Conservation (phyloP, 2,888 invertebrate genomes). For the Hypena proboscidalis region DNA sequence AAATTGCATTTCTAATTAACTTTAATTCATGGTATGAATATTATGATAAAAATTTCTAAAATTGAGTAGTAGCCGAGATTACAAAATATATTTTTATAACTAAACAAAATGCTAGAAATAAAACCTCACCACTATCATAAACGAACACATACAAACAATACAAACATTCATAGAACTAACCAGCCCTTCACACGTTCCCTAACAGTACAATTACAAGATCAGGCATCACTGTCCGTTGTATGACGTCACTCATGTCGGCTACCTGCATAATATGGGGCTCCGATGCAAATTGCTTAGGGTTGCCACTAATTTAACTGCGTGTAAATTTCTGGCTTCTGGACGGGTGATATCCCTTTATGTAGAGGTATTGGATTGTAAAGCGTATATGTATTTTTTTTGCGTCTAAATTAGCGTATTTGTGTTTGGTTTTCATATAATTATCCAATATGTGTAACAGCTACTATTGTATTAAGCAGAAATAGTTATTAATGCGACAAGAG, state of each 20-base stretch:
- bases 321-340: constrained; percentile 44
- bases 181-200: background rate
- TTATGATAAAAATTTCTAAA: no score
- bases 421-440: no score
- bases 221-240: background rate
- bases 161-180: background rate
- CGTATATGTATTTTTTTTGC: constrained; percentile 10
- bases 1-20: no score
- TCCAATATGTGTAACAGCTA: no score
- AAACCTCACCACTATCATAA: no score
- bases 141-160: background rate
- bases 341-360: constrained; percentile 19
- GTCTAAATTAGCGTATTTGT: constrained; percentile 5
- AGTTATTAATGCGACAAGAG: no score
- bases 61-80: no score
- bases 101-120: no score
- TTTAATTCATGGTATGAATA: no score
- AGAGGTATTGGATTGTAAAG: constrained; percentile 6
- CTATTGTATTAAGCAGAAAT: no score
- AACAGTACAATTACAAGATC: constrained; percentile 5
- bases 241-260: constrained; percentile 31
- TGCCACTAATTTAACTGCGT: constrained; percentile 39
- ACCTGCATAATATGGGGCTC: constrained; percentile 36
- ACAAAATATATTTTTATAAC: no score
- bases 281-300: constrained; percentile 39